Conservation (phyloP, 2,888 invertebrate species). For the Allophyes oxyacanthae region DNA sequence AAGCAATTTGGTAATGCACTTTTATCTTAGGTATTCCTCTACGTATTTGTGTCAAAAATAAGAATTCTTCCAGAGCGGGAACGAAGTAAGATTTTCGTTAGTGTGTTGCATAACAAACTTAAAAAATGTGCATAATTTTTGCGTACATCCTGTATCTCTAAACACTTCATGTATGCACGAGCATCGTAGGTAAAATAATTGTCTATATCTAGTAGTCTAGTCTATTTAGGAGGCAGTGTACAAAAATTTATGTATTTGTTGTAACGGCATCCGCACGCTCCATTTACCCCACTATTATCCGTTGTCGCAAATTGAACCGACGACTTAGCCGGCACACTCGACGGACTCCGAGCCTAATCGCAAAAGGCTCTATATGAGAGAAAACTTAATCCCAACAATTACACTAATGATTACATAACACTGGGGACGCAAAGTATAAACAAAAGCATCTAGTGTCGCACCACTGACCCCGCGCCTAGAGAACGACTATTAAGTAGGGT, state of each 20-base stretch:
- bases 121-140: background rate
- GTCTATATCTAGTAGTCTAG: conserved; percentile 21
- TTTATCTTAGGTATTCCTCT: conserved; percentile 62
- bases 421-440: conserved; percentile 77
- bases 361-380: conserved; percentile 64
- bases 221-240: conserved; percentile 43
- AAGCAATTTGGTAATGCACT: conserved; percentile 83
- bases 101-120: conserved; percentile 7
- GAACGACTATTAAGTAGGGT: conserved; percentile 82
- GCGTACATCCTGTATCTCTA: background rate
- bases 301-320: conserved; percentile 55
- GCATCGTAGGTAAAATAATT: conserved; percentile 29
- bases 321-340: conserved; percentile 48
- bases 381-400: conserved; percentile 73
- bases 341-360: conserved; percentile 53
- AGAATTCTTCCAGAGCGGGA: conserved; percentile 12
- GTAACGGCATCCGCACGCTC: conserved; percentile 39
- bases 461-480: conserved; percentile 74
- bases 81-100: conserved; percentile 8
- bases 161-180: conserved; percentile 24
- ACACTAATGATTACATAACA: conserved; percentile 77
- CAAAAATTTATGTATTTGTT: conserved; percentile 50
- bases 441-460: conserved; percentile 72
- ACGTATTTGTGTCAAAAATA: conserved; percentile 15
- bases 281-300: conserved; percentile 55